Evolutionary conservation across 2,797 vertebrate genomes (phyloP).

Genomic region (Brotula barbata): DNA sequence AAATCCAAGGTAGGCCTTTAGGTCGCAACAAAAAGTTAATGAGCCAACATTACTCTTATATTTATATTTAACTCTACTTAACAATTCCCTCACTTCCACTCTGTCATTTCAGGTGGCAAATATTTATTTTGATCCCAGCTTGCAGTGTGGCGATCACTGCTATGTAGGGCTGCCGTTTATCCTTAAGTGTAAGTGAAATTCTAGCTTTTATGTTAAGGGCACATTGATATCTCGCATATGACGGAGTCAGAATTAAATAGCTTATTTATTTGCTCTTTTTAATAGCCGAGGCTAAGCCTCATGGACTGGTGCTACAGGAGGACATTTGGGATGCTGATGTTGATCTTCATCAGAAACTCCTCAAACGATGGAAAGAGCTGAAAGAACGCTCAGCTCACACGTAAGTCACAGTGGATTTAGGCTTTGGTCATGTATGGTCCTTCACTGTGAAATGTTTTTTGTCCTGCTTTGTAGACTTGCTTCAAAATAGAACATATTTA

Average conservation of each 20-base stretch:
- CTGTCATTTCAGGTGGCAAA: conserved; percentile 90
- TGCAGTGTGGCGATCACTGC: conserved; percentile 94
- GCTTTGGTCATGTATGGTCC: background rate
- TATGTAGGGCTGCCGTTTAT: conserved; percentile 96
- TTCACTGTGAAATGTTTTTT: background rate
- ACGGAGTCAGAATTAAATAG: background rate
- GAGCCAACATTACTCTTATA: background rate
- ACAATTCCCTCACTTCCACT: conserved; percentile 39
- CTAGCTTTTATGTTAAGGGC: background rate
- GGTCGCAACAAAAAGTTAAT: background rate
- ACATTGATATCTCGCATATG: background rate
- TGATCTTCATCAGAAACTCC: conserved; percentile 90
- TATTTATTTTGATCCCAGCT: conserved; percentile 97
- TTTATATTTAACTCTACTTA: no score
- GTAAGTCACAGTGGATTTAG: conserved; percentile 71
- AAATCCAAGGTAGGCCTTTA: conserved; percentile 88
- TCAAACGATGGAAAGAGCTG: conserved; percentile 89
- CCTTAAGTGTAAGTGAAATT: conserved; percentile 83
- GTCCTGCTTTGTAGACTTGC: no score
- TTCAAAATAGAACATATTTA: background rate
- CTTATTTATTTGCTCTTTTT: background rate
- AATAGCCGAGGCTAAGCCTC: conserved; percentile 87
- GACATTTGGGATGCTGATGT: conserved; percentile 93
- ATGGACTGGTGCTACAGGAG: conserved; percentile 87
- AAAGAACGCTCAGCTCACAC: conserved; percentile 84